Base-by-base conservation (phyloP, 1,140 invertebrate species). In the Sarcophaga bullata region DNA sequence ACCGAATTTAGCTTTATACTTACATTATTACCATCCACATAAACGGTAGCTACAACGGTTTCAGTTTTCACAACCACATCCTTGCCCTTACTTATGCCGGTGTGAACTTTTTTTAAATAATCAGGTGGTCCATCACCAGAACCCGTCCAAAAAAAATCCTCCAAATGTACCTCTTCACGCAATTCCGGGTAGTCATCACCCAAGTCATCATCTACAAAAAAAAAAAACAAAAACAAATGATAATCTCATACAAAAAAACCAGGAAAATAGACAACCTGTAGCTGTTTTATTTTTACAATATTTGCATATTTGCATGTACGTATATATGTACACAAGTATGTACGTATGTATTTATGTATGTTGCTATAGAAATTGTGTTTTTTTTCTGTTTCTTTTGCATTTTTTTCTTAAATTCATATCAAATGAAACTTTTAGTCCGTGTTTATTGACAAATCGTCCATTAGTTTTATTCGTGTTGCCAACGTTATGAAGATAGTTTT, bases 141-240 rank as follows among this genome's bases (percentile, higher is more conserved):
- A 0, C 95, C 95, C 0, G 94, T 96, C 95, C 95, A 96, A 86
- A 96, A 95, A 88, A 96, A 96, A 88, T 96, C 95, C 85, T 96
- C 95, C 81, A 96, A 91, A 83, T 91, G 93, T 84, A 93, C 94
- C 86, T 91, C 93, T 82, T 92, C 91, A 48, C 92, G 91, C 25
- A 92, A 90, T 78, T 92, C 89, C 81, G 92, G 91, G 84, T 90
- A 85, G 80, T 87, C 85, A 73, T 88, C 86, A 62, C 86, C 86
- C 8, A 83, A 80, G 72, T 86, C 86, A 84, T 88, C 89, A 48
- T 85, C 52, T 80, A 47, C 52, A 62, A 7, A 84, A 48, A 80
- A n/a, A n/a, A n/a, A n/a, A n/a, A n/a, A n/a, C n/a, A n/a, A 37
- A 82, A 25, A 58, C 47, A 58, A 13, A 17, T 49, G 3, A 17